A percentile compares a stretch with the other conserved stretches of the same genome.
Evolutionary conservation across 1,140 invertebrate species (phyloP).

Genomic region (Aphelenchoides besseyi): DNA sequence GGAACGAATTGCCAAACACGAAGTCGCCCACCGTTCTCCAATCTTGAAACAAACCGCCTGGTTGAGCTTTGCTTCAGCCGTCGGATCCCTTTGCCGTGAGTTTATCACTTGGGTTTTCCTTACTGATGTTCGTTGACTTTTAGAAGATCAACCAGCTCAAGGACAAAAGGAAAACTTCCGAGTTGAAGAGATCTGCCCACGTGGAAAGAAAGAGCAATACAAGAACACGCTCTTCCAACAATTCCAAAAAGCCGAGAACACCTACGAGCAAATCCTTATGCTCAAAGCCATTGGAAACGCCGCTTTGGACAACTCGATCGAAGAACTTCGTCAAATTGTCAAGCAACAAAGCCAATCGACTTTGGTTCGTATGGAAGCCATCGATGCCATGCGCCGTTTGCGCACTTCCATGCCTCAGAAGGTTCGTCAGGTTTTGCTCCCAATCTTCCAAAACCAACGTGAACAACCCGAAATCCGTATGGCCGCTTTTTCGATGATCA

Average conservation of each 20-base stretch:
- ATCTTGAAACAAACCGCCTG: conserved; percentile 35
- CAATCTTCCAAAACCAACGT: conserved; percentile 41
- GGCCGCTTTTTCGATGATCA: conserved; percentile 46
- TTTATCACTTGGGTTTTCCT: too few relatives aligned
- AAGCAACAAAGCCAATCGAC: conserved; percentile 24
- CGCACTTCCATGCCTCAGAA: conserved; percentile 31
- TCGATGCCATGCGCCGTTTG: conserved; percentile 35
- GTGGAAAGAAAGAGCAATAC: conserved; percentile 44
- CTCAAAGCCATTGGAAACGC: conserved; percentile 45
- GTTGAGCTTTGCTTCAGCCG: conserved; percentile 38
- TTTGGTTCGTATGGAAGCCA: conserved; percentile 34
- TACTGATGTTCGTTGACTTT: too few relatives aligned
- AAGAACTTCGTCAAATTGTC: conserved; percentile 40
- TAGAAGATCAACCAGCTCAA: conserved; percentile 28
- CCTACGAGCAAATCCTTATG: conserved; percentile 49
- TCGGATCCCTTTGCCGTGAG: conserved; percentile 44
- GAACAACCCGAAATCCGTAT: conserved; percentile 48
- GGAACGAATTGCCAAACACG: conserved; percentile 35
- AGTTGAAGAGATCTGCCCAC: conserved; percentile 36
- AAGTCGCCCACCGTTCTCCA: conserved; percentile 19
- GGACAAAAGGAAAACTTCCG: conserved; percentile 3
- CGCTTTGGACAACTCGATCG: conserved; percentile 42
- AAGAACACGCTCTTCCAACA: conserved; percentile 23
- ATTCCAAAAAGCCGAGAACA: conserved; percentile 14
- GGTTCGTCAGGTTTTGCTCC: conserved; percentile 39